Conservation (phyloP, 2,888 invertebrate species). For the Melanotus villosus region DNA sequence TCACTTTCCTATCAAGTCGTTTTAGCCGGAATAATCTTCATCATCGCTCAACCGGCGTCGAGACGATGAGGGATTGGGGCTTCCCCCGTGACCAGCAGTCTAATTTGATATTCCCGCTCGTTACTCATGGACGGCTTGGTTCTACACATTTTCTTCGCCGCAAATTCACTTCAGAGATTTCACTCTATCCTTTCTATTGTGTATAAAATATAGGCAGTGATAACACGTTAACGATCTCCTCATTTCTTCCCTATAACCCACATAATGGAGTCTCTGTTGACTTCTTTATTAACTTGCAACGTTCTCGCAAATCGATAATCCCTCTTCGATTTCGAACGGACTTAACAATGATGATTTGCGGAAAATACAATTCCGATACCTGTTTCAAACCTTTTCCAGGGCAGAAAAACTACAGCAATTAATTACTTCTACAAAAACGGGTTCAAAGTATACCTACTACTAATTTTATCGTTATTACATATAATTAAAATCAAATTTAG, state of each 20-base stretch:
- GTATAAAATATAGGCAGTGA: constrained; percentile 35
- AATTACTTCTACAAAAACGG: no score
- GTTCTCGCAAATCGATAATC: constrained; percentile 14
- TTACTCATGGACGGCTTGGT: constrained; percentile 41
- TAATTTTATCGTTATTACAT: no score
- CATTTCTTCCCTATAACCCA: constrained; percentile 30
- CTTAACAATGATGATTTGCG: constrained; percentile 1
- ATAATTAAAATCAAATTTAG: no score
- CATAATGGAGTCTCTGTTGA: constrained; percentile 27
- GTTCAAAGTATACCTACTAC: no score
- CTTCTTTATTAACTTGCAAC: constrained; percentile 25
- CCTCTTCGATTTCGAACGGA: constrained; percentile 17
- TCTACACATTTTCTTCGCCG: constrained; percentile 40
- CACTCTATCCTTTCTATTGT: constrained; percentile 30
- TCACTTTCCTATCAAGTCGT: constrained; percentile 52
- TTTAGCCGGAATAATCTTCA: constrained; percentile 51
- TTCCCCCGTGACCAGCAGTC: constrained; percentile 45
- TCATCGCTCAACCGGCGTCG: constrained; percentile 51
- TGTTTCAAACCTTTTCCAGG: no score
- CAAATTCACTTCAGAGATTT: constrained; percentile 39
- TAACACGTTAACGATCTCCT: constrained; percentile 27
- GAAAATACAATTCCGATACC: constrained; percentile 6
- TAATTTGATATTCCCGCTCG: constrained; percentile 44
- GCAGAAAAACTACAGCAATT: no score
- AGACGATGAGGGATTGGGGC: constrained; percentile 48